These are phyloP conservation scores for Bradysia coprophila DNA, from an alignment of 1,140 invertebrate genomes.

Conservation along the genomic window DNA sequence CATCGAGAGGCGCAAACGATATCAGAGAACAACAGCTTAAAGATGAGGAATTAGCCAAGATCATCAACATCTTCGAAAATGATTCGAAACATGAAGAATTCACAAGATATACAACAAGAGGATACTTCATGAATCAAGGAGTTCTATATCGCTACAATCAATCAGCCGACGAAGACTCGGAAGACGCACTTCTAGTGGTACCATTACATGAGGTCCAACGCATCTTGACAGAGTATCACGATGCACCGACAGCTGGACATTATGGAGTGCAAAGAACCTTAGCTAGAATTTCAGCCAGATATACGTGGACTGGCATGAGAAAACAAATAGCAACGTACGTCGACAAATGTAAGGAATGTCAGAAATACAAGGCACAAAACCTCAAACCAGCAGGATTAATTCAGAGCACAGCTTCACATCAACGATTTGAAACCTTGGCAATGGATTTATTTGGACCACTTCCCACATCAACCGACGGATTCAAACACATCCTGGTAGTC, in stretches of 20 bases:
- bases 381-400: slow-evolving; percentile 11
- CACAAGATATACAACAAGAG: slow-evolving; percentile 8
- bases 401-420: slow-evolving; percentile 6
- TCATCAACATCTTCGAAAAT: slow-evolving; percentile 9
- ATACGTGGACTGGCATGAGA: slow-evolving; percentile 15
- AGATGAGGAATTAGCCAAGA: slow-evolving; percentile 10
- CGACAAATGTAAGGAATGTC: slow-evolving; percentile 10
- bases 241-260: slow-evolving; percentile 11
- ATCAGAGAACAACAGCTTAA: slow-evolving; percentile 8
- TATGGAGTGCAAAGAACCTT: slow-evolving; percentile 11
- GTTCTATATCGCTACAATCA: slow-evolving; percentile 6
- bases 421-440: slow-evolving; percentile 12
- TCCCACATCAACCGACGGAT: slow-evolving; percentile 4
- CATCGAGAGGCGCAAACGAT: slow-evolving; percentile 3
- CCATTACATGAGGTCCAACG: slow-evolving; percentile 6
- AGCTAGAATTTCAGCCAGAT: slow-evolving; percentile 7
- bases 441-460: slow-evolving; percentile 17
- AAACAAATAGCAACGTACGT: slow-evolving; percentile 10
- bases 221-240: slow-evolving; percentile 11
- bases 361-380: slow-evolving; percentile 13
- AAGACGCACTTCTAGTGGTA: slow-evolving; percentile 11
- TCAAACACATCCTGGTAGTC: slow-evolving; percentile 15
- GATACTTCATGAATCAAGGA: slow-evolving; percentile 11
- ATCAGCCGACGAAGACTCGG: slow-evolving; percentile 7
- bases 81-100: neutral